Percentiles rank a stretch among this genome's conserved stretches.
phyloP scores from a whole-genome alignment of 1,140 invertebrate species.

The Macrosteles quadrilineatus region DNA sequence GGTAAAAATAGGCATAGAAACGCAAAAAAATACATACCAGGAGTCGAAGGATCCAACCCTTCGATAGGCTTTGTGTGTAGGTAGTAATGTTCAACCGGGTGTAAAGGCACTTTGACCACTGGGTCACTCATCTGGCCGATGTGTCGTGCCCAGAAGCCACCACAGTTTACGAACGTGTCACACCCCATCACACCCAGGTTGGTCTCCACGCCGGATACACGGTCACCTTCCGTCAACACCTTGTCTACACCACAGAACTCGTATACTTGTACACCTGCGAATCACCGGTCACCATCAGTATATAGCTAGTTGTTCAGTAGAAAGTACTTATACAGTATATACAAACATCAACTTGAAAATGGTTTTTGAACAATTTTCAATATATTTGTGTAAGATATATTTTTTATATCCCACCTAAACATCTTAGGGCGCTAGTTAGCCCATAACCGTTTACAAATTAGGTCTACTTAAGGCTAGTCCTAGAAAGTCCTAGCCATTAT shows the following conservation, averaged over 20 bases:
- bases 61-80: constrained; percentile 80
- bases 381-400: too few relatives aligned
- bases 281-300: constrained; percentile 34
- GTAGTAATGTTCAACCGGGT: constrained; percentile 92
- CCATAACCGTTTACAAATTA: too few relatives aligned
- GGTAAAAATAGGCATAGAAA: too few relatives aligned
- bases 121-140: constrained; percentile 84
- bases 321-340: not conserved
- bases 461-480: too few relatives aligned
- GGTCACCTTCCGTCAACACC: constrained; percentile 62
- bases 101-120: constrained; percentile 86
- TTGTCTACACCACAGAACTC: constrained; percentile 79
- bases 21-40: constrained; percentile 56
- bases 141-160: constrained; percentile 76
- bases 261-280: constrained; percentile 77
- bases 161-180: constrained; percentile 91
- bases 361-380: not conserved
- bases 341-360: constrained; percentile 12
- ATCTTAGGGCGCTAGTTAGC: too few relatives aligned
- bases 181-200: constrained; percentile 75
- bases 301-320: not conserved
- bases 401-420: too few relatives aligned
- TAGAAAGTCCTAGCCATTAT: too few relatives aligned
- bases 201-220: constrained; percentile 74
- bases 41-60: constrained; percentile 68